phyloP scores from a whole-genome alignment of 2,888 invertebrate species.

The Drosophila neonasuta region DNA sequence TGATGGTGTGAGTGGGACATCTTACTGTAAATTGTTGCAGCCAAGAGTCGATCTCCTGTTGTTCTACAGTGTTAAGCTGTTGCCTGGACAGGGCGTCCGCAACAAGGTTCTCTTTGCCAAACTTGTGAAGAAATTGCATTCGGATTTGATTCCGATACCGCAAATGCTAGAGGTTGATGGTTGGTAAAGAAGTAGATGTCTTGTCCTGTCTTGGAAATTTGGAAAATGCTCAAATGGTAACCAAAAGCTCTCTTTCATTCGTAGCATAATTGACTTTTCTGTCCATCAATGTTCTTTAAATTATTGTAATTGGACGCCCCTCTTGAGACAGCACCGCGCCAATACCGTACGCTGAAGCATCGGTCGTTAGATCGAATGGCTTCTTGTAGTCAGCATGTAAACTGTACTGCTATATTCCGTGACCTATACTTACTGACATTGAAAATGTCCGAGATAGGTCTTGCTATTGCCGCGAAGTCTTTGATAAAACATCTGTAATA shows the following conservation, averaged over 20 bases:
- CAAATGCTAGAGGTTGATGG: too few relatives aligned
- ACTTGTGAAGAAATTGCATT: too few relatives aligned
- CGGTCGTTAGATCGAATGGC: slow-evolving; percentile 18
- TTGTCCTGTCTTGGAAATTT: neutral
- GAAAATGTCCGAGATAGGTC: neutral
- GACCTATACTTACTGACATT: slow-evolving; percentile 13
- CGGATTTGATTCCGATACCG: too few relatives aligned
- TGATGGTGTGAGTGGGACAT: neutral
- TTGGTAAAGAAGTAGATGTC: too few relatives aligned
- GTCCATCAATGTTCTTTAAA: slow-evolving; percentile 8
- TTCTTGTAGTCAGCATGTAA: slow-evolving; percentile 16
- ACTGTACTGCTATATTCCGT: slow-evolving; percentile 6
- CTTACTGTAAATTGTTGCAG: slow-evolving; percentile 7
- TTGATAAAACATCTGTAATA: too few relatives aligned
- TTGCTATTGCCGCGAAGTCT: slow-evolving; percentile 1
- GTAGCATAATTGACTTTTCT: slow-evolving; percentile 6
- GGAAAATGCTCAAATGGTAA: slow-evolving; percentile 7
- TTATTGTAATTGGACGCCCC: slow-evolving; percentile 2
- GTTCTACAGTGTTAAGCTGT: slow-evolving; percentile 12
- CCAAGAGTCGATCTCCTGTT: neutral
- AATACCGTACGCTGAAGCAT: slow-evolving; percentile 11
- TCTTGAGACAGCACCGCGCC: slow-evolving; percentile 8
- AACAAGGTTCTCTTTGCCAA: too few relatives aligned
- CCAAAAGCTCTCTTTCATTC: neutral
- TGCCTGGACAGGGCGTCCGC: slow-evolving; percentile 17